These are phyloP conservation scores for Platycnemis pennipes DNA, from an alignment of 2,888 invertebrate species.

Conservation along the genomic window DNA sequence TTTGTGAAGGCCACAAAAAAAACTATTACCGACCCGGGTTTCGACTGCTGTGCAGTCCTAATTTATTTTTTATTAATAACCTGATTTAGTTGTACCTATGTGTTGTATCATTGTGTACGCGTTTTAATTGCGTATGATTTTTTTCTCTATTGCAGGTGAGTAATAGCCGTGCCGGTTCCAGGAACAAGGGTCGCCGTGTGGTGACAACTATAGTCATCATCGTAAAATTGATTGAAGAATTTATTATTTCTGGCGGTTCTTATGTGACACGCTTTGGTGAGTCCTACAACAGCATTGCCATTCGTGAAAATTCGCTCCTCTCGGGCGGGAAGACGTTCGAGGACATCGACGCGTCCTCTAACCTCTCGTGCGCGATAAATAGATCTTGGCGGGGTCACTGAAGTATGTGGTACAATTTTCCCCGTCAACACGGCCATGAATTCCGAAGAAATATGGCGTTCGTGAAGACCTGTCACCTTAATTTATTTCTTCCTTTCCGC, in stretches of 20 bases:
- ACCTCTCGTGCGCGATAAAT: not conserved
- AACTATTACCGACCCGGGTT: too few species aligned
- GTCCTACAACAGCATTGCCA: not conserved
- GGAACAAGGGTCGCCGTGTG: not conserved
- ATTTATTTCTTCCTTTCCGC: constrained; percentile 1
- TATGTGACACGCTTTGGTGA: not conserved
- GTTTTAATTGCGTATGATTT: too few species aligned
- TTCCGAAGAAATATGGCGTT: not conserved
- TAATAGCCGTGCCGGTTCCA: not conserved
- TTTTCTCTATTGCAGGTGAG: not conserved
- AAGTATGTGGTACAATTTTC: not conserved
- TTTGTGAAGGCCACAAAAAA: too few species aligned
- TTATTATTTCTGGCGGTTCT: not conserved
- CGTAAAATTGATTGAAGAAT: not conserved
- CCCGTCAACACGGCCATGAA: constrained; percentile 1
- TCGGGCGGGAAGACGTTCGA: not conserved
- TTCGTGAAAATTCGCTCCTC: not conserved
- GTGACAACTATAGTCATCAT: not conserved
- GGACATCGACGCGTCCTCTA: not conserved
- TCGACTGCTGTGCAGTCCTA: too few species aligned
- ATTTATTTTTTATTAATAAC: too few species aligned
- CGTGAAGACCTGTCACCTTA: not conserved
- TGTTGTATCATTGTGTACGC: too few species aligned
- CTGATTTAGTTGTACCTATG: too few species aligned
- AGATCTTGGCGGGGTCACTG: constrained; percentile 14